Evolutionary conservation across 2,113 vertebrate genomes (phyloP).

Genomic region (Corythaixoides concolor): DNA sequence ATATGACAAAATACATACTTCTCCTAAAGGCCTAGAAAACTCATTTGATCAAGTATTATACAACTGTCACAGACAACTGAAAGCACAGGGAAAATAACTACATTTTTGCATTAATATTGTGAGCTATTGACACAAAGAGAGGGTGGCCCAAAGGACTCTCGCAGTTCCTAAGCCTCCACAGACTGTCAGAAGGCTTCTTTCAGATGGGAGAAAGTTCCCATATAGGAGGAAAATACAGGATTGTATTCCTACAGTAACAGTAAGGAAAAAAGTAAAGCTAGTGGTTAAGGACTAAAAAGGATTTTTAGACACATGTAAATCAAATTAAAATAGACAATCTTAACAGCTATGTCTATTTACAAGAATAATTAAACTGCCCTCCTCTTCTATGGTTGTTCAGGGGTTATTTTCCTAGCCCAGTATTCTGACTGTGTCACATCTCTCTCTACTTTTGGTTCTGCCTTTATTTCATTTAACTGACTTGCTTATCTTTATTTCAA

Average conservation of each 20-base stretch:
- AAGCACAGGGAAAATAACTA: background rate
- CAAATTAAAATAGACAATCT: background rate
- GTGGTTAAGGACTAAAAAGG: background rate
- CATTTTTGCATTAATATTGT: background rate
- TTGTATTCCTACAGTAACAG: background rate
- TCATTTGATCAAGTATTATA: background rate
- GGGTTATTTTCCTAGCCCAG: background rate
- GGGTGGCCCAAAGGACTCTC: background rate
- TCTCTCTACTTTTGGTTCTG: background rate
- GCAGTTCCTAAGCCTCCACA: background rate
- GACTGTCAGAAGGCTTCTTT: background rate
- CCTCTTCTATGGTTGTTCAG: background rate
- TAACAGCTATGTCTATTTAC: background rate
- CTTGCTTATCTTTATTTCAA: constrained; percentile 1
- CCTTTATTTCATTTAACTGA: background rate
- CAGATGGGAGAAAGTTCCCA: background rate
- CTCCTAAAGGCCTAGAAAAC: background rate
- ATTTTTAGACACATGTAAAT: background rate
- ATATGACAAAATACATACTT: background rate
- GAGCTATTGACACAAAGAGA: background rate
- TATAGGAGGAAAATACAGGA: background rate
- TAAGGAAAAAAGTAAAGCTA: background rate
- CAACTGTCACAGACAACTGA: background rate
- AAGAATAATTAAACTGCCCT: background rate
- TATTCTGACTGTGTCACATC: background rate